Base-by-base conservation (phyloP, 1,140 invertebrate genomes). In the Planococcus citri region DNA sequence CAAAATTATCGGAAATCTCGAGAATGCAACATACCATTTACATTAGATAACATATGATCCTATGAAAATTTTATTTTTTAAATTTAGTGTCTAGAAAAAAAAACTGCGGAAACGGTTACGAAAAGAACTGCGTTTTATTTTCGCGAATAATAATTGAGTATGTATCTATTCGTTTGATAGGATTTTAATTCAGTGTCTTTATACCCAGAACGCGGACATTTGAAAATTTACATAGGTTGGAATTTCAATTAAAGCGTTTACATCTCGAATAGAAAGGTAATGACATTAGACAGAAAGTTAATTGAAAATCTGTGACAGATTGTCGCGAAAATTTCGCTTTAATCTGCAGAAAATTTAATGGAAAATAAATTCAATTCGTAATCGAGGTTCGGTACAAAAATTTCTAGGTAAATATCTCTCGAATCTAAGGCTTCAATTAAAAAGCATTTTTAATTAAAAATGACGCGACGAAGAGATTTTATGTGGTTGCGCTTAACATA, bases 281-380 rank as follows among this genome's bases (percentile, higher is more conserved):
- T 51, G 41, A 51, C 41, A 51, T 51, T 51, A 51, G 41, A 51
- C 41, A 51, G 41, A 51, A 51, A 51, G 41, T 51, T 51, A 51
- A 51, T 51, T 51, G 41, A 51, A 51, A 51, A 51, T 4, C 41
- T 20, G 41, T 51, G 41, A 51, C 41, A 51, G 41, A 51, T 51
- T 51, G 41, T 51, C n/a, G 41, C 41, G 41, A 51, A 51, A 51
- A 51, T 51, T 51, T 51, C 41, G 17, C 41, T 51, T 51, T 17
- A 51, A 51, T 51, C 41, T 51, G 41, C 41, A 51, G 41, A 51
- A 51, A 51, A 51, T 51, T 51, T 51, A 51, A 51, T 51, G 41
- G 41, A 51, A 51, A 51, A 51, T 51, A 51, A 51, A 51, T 51
- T 51, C 41, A 51, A 51, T 51, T 51, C 41, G 6, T 3, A 51